Percentiles rank a stretch among this genome's conserved stretches.
Evolutionary conservation across 2,888 invertebrate genomes (phyloP).

Genomic region (Biston betularia): DNA sequence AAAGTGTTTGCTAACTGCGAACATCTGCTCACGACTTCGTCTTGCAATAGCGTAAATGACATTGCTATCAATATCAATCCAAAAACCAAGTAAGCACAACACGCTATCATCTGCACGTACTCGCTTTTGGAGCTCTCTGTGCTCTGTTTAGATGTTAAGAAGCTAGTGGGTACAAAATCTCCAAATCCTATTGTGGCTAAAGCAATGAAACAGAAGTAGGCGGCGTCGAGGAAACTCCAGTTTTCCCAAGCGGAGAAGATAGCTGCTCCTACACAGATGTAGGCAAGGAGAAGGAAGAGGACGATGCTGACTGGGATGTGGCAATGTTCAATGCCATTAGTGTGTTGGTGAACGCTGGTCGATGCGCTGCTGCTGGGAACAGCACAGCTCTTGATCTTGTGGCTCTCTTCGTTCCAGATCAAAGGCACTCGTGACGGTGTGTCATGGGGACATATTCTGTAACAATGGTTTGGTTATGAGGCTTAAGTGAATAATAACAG

Average conservation of each 20-base stretch:
- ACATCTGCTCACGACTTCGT: constrained; percentile 91
- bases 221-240: constrained; percentile 93
- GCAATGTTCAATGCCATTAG: constrained; percentile 72
- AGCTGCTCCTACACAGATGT: constrained; percentile 91
- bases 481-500: too few relatives aligned
- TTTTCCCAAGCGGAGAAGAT: constrained; percentile 93
- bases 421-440: constrained; percentile 92
- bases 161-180: constrained; percentile 89
- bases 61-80: constrained; percentile 93
- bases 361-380: constrained; percentile 73
- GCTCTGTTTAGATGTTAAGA: constrained; percentile 75
- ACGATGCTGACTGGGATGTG: constrained; percentile 84
- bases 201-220: constrained; percentile 94
- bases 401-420: constrained; percentile 86
- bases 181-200: constrained; percentile 94
- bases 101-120: constrained; percentile 91
- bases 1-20: constrained; percentile 89
- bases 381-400: constrained; percentile 71
- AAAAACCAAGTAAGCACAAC: constrained; percentile 92
- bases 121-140: constrained; percentile 80
- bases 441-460: constrained; percentile 87
- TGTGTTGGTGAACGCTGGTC: constrained; percentile 69
- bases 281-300: constrained; percentile 89
- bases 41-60: constrained; percentile 94
- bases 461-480: constrained; percentile 29